A percentile compares a stretch with the other conserved stretches of the same genome.
Conservation (phyloP, 2,888 invertebrate species). For the Protodeltote pygarga region DNA sequence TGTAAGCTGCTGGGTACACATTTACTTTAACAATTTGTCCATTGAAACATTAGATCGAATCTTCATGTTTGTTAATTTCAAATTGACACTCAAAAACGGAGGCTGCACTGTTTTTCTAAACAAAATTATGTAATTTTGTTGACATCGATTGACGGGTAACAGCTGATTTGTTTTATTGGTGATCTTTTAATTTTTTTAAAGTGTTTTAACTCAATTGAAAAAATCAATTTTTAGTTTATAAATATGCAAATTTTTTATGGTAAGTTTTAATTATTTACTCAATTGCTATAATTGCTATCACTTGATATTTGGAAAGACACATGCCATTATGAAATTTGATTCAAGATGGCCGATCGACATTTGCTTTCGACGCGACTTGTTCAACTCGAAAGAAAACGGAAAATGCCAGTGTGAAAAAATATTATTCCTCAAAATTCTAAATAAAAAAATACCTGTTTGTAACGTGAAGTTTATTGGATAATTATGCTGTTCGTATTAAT, state of each 20-base stretch:
- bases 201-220: conserved; percentile 42
- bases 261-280: conserved; percentile 52
- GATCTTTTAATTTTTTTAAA: conserved; percentile 72
- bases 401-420: conserved; percentile 67
- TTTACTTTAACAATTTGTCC: conserved; percentile 75
- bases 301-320: conserved; percentile 76
- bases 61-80: conserved; percentile 78
- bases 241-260: conserved; percentile 59
- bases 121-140: conserved; percentile 88
- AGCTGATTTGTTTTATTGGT: conserved; percentile 86
- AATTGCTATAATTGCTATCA: conserved; percentile 59
- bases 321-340: conserved; percentile 74
- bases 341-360: conserved; percentile 83
- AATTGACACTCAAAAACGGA: conserved; percentile 80
- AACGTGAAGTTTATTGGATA: background rate
- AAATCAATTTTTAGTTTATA: conserved; percentile 50
- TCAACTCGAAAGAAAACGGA: conserved; percentile 40
- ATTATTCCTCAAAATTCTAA: background rate
- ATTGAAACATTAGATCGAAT: conserved; percentile 69
- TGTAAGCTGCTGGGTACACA: conserved; percentile 63
- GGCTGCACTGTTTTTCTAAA: conserved; percentile 85
- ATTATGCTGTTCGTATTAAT: no score
- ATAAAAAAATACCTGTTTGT: background rate
- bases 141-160: conserved; percentile 88
- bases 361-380: conserved; percentile 31